These are phyloP conservation scores for Gymnarchus niloticus DNA, from an alignment of 2,113 vertebrate genomes.

Conservation along the genomic window DNA sequence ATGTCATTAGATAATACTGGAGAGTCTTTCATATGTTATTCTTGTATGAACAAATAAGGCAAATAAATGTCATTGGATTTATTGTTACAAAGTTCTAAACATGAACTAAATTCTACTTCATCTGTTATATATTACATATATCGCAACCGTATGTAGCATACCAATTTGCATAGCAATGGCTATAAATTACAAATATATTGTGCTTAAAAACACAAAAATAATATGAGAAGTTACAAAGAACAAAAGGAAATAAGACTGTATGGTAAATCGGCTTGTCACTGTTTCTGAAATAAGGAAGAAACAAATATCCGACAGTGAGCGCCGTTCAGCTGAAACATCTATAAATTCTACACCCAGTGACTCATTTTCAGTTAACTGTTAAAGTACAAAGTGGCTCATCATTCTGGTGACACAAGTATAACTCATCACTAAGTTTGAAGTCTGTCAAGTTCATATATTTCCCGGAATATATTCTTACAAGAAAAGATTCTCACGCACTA, in stretches of 20 bases:
- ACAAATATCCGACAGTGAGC: background rate
- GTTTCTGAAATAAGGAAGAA: too few species aligned
- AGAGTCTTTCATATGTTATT: background rate
- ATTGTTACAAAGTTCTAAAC: too few species aligned
- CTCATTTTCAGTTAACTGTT: constrained; percentile 58
- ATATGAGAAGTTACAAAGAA: background rate
- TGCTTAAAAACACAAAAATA: background rate
- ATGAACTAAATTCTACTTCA: too few species aligned
- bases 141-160: too few species aligned
- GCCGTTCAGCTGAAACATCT: background rate
- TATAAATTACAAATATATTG: background rate
- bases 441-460: constrained; percentile 58
- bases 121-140: too few species aligned
- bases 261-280: background rate
- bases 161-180: background rate
- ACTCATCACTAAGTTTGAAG: constrained; percentile 59
- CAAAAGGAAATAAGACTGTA: background rate
- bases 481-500: constrained; percentile 58
- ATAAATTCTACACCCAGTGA: background rate
- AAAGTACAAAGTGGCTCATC: constrained; percentile 43
- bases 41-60: background rate
- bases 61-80: background rate
- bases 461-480: constrained; percentile 69
- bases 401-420: constrained; percentile 62
- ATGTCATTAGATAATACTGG: background rate